Evolutionary conservation across 2,888 invertebrate genomes (phyloP).

Genomic region (Plebejus melissa): DNA sequence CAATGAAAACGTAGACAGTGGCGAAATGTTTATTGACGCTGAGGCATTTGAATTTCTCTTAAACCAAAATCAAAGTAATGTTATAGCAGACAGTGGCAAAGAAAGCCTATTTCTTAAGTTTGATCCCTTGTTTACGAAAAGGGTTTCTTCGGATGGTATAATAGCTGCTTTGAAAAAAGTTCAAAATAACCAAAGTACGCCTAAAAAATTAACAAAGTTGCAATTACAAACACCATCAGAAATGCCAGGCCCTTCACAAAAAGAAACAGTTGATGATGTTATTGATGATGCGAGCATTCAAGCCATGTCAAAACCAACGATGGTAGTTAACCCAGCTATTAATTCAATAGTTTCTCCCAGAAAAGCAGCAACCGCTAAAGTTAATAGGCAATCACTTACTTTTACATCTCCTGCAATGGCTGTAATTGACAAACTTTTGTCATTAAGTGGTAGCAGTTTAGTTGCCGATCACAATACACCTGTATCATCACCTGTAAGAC

Average conservation of each 20-base stretch:
- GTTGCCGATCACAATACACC: conserved; percentile 49
- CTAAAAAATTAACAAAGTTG: conserved; percentile 46
- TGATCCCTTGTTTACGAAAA: conserved; percentile 67
- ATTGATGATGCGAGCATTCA: conserved; percentile 51
- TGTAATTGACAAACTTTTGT: conserved; percentile 72
- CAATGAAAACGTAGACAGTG: conserved; percentile 52
- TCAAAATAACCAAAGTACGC: conserved; percentile 58
- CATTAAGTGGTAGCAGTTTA: conserved; percentile 62
- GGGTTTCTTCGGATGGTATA: conserved; percentile 59
- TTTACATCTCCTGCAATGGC: conserved; percentile 75
- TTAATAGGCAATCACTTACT: conserved; percentile 63
- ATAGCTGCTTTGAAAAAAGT: conserved; percentile 53
- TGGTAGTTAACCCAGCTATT: conserved; percentile 69
- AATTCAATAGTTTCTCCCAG: conserved; percentile 56
- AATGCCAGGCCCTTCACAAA: conserved; percentile 43
- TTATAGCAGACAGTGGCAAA: conserved; percentile 64
- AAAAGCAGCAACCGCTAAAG: conserved; percentile 49
- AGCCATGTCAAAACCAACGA: conserved; percentile 63
- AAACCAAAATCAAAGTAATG: conserved; percentile 62
- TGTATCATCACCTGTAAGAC: conserved; percentile 45
- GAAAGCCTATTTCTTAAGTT: conserved; percentile 72
- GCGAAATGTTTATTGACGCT: conserved; percentile 69
- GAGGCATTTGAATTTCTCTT: conserved; percentile 68
- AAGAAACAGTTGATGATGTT: conserved; percentile 45
- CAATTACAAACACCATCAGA: neutral